Percentiles rank a stretch among this genome's conserved stretches.
phyloP scores from a whole-genome alignment of 23 tunicate genomes.

The Ascidia mentula region DNA sequence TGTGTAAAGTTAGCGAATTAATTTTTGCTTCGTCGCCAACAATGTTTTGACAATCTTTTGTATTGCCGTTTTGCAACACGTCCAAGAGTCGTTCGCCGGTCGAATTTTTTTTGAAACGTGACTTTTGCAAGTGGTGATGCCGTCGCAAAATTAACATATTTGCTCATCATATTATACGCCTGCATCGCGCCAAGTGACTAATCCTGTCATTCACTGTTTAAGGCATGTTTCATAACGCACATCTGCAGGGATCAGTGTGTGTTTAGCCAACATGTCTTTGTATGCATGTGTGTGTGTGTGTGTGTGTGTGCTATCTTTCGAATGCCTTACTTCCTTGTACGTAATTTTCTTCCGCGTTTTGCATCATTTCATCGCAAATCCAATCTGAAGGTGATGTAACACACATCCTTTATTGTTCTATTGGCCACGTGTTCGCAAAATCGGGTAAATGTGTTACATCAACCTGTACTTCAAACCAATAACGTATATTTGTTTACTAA shows the following conservation, averaged over 20 bases:
- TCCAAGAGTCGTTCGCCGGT: constrained; percentile 1
- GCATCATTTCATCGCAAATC: too few species aligned
- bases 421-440: too few species aligned
- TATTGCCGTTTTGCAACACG: too few species aligned
- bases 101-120: not conserved
- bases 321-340: not conserved
- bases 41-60: too few species aligned
- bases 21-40: too few species aligned
- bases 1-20: too few species aligned
- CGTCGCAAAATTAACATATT: not conserved
- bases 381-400: too few species aligned
- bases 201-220: not conserved
- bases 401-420: too few species aligned
- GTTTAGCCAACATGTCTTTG: not conserved
- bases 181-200: constrained; percentile 9
- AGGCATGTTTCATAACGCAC: not conserved
- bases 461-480: too few species aligned
- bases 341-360: too few species aligned
- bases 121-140: not conserved
- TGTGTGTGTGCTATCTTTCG: not conserved
- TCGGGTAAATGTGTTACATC: too few species aligned
- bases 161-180: not conserved
- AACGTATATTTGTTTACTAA: too few species aligned
- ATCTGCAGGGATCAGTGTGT: constrained; percentile 11
- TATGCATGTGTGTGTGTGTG: not conserved